These are phyloP conservation scores for Poeciliopsis occidentalis DNA, from an alignment of 2,113 vertebrate species.

Conservation along the genomic window DNA sequence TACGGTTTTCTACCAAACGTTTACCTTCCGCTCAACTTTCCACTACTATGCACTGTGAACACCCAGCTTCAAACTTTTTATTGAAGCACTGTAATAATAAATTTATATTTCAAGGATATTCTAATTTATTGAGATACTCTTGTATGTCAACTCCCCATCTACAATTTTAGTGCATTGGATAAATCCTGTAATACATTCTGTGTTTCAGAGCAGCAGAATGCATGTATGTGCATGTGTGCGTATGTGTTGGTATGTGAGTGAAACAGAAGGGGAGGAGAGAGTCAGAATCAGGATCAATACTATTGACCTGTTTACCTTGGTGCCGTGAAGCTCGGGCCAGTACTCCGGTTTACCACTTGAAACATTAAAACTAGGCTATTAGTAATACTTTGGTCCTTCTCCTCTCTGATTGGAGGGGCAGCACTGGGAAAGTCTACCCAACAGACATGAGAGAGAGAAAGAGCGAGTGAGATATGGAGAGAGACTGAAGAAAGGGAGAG, in stretches of 20 bases:
- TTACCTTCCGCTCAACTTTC: background rate
- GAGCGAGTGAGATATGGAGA: slow-evolving; percentile 6
- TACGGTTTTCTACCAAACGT: background rate
- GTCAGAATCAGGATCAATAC: slow-evolving; percentile 80
- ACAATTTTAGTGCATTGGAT: slow-evolving; percentile 70
- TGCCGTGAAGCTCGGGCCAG: slow-evolving; percentile 69
- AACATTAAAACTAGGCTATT: slow-evolving; percentile 86
- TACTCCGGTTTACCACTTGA: slow-evolving; percentile 79
- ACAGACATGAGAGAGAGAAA: slow-evolving; percentile 26
- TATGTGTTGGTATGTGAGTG: slow-evolving; percentile 34
- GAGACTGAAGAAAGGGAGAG: slow-evolving; percentile 37
- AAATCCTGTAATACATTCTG: slow-evolving; percentile 78
- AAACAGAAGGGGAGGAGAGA: slow-evolving; percentile 47
- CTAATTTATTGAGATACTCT: background rate
- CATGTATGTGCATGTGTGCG: slow-evolving; percentile 35
- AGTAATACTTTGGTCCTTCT: slow-evolving; percentile 83
- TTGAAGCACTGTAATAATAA: too few species aligned
- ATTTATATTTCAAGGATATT: background rate
- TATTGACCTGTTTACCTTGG: slow-evolving; percentile 88
- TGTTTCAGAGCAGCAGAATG: slow-evolving; percentile 71
- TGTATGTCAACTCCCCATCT: slow-evolving; percentile 44
- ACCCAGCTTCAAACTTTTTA: background rate
- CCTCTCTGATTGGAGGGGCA: slow-evolving; percentile 67
- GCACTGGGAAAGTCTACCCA: slow-evolving; percentile 49
- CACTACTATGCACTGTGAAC: background rate